phyloP scores from a whole-genome alignment of 2,797 vertebrate genomes.

The Sebastiscus tertius region DNA sequence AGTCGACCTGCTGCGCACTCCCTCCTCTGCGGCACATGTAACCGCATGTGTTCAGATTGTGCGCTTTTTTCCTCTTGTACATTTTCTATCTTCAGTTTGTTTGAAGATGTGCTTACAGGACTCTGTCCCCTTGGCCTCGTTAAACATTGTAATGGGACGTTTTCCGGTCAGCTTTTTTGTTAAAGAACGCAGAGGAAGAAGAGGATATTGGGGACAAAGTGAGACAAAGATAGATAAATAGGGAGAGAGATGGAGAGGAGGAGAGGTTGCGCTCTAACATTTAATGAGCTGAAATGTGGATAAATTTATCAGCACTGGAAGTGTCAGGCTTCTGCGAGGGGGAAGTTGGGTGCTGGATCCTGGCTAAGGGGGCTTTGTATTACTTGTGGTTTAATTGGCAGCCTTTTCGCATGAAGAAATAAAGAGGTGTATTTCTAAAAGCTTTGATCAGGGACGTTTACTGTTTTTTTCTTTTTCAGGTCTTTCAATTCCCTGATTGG shows the following conservation, averaged over 20 bases:
- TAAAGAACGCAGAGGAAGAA: constrained; percentile 28
- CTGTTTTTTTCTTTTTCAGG: constrained; percentile 6
- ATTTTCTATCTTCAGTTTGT: constrained; percentile 42
- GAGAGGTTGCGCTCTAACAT: constrained; percentile 18
- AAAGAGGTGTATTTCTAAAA: constrained; percentile 24
- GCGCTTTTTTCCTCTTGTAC: background rate
- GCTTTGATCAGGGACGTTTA: constrained; percentile 38
- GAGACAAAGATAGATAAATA: constrained; percentile 21
- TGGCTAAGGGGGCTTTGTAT: constrained; percentile 25
- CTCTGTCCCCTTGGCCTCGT: constrained; percentile 36
- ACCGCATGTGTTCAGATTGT: constrained; percentile 24
- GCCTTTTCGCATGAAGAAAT: constrained; percentile 14
- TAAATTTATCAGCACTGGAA: constrained; percentile 28
- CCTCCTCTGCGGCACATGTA: constrained; percentile 24
- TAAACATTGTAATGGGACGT: constrained; percentile 38
- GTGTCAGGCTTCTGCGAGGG: constrained; percentile 11
- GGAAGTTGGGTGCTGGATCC: background rate
- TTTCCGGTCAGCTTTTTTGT: constrained; percentile 17
- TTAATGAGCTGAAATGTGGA: constrained; percentile 51
- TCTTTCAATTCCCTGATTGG: constrained; percentile 7
- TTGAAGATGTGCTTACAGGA: constrained; percentile 30
- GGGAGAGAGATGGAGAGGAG: background rate
- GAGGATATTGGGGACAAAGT: constrained; percentile 15
- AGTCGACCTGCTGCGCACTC: constrained; percentile 15
- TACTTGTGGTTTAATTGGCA: constrained; percentile 57